phyloP scores from a whole-genome alignment of 2,888 invertebrate species.

The Nineta flava region DNA sequence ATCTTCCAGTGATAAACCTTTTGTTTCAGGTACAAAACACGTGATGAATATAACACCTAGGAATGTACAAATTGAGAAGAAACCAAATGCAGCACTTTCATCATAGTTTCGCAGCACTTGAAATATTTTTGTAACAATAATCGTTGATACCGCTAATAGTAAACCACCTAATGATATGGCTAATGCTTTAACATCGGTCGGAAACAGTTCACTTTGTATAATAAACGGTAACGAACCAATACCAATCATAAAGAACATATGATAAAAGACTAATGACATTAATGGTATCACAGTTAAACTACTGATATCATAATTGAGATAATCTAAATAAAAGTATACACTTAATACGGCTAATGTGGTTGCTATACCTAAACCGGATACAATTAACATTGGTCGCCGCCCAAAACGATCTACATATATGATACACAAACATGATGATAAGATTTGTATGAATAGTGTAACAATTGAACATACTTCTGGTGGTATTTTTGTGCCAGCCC shows the following conservation, averaged over 20 bases:
- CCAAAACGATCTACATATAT: conserved; percentile 18
- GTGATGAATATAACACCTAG: conserved; percentile 13
- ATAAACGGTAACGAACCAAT: conserved; percentile 1
- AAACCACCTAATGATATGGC: not conserved
- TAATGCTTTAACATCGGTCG: conserved; percentile 3
- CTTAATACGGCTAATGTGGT: not conserved
- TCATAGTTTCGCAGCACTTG: conserved; percentile 19
- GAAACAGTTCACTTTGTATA: conserved; percentile 2
- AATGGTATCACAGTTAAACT: not conserved
- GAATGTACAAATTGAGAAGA: conserved; percentile 16
- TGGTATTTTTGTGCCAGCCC: conserved; percentile 12
- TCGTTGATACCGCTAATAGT: not conserved
- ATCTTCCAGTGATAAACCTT: conserved; percentile 4
- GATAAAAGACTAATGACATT: not conserved
- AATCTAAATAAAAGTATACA: conserved; percentile 3
- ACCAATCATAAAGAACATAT: not conserved
- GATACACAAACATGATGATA: conserved; percentile 12
- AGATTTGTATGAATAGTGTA: conserved; percentile 23
- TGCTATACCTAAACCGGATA: conserved; percentile 14
- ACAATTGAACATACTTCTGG: conserved; percentile 20
- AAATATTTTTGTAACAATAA: conserved; percentile 18
- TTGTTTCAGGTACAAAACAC: conserved; percentile 6
- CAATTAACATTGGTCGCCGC: conserved; percentile 23
- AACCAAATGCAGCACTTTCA: conserved; percentile 19
- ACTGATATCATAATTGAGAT: not conserved